Base-by-base conservation (phyloP, 2,797 vertebrate genomes). In the Spinibarbus caldwelli region DNA sequence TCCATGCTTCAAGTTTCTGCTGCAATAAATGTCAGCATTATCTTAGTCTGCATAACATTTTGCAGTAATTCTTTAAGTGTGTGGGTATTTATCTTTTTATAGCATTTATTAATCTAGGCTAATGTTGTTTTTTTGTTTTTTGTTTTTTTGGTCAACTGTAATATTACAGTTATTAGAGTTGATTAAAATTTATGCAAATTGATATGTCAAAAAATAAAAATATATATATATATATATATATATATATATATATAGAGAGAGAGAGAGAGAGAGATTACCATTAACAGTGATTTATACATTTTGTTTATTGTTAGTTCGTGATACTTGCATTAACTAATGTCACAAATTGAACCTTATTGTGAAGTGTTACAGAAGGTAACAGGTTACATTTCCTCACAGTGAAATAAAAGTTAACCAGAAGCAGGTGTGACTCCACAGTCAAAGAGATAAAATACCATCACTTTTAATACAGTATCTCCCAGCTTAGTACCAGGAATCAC, bases 401-500 rank as follows among this genome's bases (percentile, higher is more conserved):
- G 43, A 79, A 79, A 45, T 78, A 9, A 17, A 57, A 47, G 57
- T 31, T 21, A 43, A 64, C 11, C 45, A 49, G 59, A 76, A 77
- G 45, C 82, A 77, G 57, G 72, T 67, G 45, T 41, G 59, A 67
- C 34, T 52, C 31, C 62, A n/a, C 38, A 47, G 78, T 47, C 59
- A 80, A 80, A 66, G 29, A 67, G 57, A 62, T 64, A 31, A 78
- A 75, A 54, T 75, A 64, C 72, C 45, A 54, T 72, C 43, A 77
- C 31, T 21, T 31, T 68, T 38, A 80, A 52, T 41, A 23, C 62
- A 82, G 73, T 85, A 45, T 84, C 57, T 71, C 17, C 47, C 87
- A 31, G 64, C 85, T 85, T 72, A 82, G 71, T 70, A 86, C 45
- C 85, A 72, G 57, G 70, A 75, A 83, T 86, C 64, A 29, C 75